Conservation (phyloP, 2,888 invertebrate species). For the Thumatha senex region DNA sequence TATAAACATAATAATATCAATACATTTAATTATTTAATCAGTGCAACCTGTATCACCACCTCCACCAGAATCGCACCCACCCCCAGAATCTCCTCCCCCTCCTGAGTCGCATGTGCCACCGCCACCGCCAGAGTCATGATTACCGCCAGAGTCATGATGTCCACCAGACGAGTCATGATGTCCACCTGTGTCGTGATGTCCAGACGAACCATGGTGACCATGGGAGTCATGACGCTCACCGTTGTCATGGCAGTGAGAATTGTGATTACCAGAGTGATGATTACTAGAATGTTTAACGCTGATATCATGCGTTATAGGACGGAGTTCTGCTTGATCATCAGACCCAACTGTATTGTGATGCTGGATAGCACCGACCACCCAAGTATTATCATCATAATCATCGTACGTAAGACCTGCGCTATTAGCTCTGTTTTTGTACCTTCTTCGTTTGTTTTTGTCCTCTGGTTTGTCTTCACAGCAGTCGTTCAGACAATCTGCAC, state of each 20-base stretch:
- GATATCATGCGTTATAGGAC: not conserved
- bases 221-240: not conserved
- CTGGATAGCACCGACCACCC: slow-evolving; percentile 9
- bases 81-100: slow-evolving; percentile 18
- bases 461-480: slow-evolving; percentile 43
- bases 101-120: slow-evolving; percentile 1
- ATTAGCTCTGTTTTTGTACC: slow-evolving; percentile 14
- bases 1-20: too few relatives aligned
- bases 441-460: slow-evolving; percentile 9
- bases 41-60: slow-evolving; percentile 14
- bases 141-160: not conserved
- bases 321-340: not conserved
- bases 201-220: not conserved
- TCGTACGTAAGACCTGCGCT: not conserved
- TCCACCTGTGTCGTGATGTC: not conserved
- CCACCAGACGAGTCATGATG: slow-evolving; percentile 8
- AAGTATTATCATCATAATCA: slow-evolving; percentile 17
- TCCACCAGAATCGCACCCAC: slow-evolving; percentile 15
- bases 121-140: not conserved
- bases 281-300: not conserved
- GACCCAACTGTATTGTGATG: not conserved
- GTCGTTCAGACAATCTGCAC: slow-evolving; percentile 34
- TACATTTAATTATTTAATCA: slow-evolving; percentile 6
- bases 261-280: not conserved
- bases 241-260: not conserved